phyloP scores from a whole-genome alignment of 92 coral and sea anemone species.

The Isaurus tuberculatus region DNA sequence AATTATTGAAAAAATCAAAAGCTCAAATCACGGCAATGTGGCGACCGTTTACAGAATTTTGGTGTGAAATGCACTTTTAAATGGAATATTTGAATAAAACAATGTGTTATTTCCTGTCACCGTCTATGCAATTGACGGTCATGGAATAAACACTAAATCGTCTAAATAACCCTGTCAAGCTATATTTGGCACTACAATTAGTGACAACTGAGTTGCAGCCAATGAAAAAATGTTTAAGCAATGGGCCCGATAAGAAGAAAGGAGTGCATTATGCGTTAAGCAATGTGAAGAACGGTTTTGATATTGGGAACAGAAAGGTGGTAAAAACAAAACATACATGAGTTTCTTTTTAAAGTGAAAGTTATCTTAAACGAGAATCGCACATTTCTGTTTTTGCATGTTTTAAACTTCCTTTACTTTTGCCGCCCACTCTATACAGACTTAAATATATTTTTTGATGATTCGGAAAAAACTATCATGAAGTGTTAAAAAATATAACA shows the following conservation, averaged over 20 bases:
- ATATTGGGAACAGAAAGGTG: slow-evolving; percentile 33
- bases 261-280: slow-evolving; percentile 48
- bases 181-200: slow-evolving; percentile 47
- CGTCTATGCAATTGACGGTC: slow-evolving; percentile 38
- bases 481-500: slow-evolving; percentile 37
- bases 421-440: background rate
- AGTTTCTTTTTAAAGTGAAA: background rate
- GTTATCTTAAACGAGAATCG: background rate
- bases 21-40: background rate
- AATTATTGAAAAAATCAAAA: background rate
- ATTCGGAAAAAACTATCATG: slow-evolving; percentile 15
- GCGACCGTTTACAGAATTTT: background rate
- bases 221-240: slow-evolving; percentile 42
- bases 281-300: slow-evolving; percentile 34
- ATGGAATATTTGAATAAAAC: slow-evolving; percentile 11
- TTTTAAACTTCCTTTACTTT: slow-evolving; percentile 34
- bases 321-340: background rate
- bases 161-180: slow-evolving; percentile 37
- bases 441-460: background rate
- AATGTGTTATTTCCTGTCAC: slow-evolving; percentile 43
- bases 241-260: slow-evolving; percentile 44
- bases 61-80: slow-evolving; percentile 29
- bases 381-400: background rate
- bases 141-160: slow-evolving; percentile 41
- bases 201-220: slow-evolving; percentile 25